Percentiles rank a stretch among this genome's conserved stretches.
Evolutionary conservation across 1,140 invertebrate species (phyloP).

Genomic region (Drosophila santomea): DNA sequence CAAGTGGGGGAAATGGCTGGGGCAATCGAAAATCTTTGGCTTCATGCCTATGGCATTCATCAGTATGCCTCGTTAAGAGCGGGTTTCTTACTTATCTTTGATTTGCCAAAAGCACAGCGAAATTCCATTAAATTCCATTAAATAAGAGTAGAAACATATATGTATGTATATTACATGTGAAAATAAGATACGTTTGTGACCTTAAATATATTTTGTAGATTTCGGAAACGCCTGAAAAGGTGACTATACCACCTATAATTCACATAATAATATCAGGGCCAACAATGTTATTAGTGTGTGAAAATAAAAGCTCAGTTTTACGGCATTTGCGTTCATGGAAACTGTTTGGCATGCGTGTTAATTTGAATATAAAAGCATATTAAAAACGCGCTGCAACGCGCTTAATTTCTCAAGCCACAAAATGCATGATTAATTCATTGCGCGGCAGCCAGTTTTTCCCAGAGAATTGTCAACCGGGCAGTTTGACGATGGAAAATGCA

Average conservation of each 20-base stretch:
- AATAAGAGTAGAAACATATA: background rate
- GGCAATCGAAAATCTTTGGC: slow-evolving; percentile 56
- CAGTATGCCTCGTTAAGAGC: slow-evolving; percentile 69
- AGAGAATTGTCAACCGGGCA: slow-evolving; percentile 67
- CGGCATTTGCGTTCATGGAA: slow-evolving; percentile 33
- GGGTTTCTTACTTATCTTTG: slow-evolving; percentile 26
- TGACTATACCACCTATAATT: background rate
- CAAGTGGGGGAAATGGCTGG: slow-evolving; percentile 11
- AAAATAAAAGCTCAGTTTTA: slow-evolving; percentile 29
- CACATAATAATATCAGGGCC: slow-evolving; percentile 4
- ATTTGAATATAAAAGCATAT: slow-evolving; percentile 80
- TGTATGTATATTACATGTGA: background rate
- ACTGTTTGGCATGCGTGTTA: slow-evolving; percentile 76
- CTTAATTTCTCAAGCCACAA: slow-evolving; percentile 58
- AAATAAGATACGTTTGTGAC: background rate
- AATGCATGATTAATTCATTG: slow-evolving; percentile 75
- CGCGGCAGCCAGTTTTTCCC: slow-evolving; percentile 28
- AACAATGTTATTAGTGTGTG: slow-evolving; percentile 8
- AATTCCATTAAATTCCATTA: background rate
- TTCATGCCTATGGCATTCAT: slow-evolving; percentile 65
- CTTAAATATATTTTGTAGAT: background rate
- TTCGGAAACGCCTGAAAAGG: too few species aligned
- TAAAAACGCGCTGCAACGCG: slow-evolving; percentile 46
- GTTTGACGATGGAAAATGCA: background rate
- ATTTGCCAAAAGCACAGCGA: slow-evolving; percentile 5